phyloP scores from a whole-genome alignment of 2,797 vertebrate species.

The Pangasius krempfi region DNA sequence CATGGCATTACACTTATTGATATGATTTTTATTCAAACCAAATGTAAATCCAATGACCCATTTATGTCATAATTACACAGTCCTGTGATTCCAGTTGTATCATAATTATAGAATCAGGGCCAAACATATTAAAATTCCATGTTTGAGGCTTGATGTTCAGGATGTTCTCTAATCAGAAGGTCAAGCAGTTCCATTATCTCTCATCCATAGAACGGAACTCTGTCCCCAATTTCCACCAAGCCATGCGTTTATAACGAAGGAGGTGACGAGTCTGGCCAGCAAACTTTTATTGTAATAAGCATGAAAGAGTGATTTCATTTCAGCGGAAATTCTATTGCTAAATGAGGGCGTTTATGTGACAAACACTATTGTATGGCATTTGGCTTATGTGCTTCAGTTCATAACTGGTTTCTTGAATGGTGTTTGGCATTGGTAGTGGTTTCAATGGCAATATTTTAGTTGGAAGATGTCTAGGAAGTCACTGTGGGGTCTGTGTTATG shows the following conservation, averaged over 20 bases:
- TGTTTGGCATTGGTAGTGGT: neutral
- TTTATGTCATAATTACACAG: neutral
- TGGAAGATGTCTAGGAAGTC: conserved; percentile 12
- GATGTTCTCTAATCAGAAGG: conserved; percentile 19
- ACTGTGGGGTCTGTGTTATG: neutral
- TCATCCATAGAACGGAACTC: conserved; percentile 11
- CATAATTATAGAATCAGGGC: neutral
- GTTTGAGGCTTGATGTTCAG: neutral
- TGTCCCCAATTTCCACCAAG: conserved; percentile 44
- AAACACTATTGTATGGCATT: conserved; percentile 24
- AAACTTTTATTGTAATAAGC: conserved; percentile 30
- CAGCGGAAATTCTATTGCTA: conserved; percentile 46
- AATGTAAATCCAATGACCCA: neutral
- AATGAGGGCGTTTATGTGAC: conserved; percentile 37
- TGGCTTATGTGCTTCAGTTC: neutral
- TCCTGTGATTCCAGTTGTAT: conserved; percentile 5
- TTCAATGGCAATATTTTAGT: conserved; percentile 7
- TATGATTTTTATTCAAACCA: neutral
- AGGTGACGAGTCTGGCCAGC: conserved; percentile 34
- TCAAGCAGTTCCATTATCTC: conserved; percentile 15
- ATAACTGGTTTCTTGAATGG: conserved; percentile 29
- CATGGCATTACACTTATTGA: neutral
- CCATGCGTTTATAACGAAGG: conserved; percentile 34
- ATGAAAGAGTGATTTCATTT: conserved; percentile 49
- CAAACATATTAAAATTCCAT: conserved; percentile 7